Base-by-base conservation (phyloP, 2,113 vertebrate species). In the Symphodus melops region DNA sequence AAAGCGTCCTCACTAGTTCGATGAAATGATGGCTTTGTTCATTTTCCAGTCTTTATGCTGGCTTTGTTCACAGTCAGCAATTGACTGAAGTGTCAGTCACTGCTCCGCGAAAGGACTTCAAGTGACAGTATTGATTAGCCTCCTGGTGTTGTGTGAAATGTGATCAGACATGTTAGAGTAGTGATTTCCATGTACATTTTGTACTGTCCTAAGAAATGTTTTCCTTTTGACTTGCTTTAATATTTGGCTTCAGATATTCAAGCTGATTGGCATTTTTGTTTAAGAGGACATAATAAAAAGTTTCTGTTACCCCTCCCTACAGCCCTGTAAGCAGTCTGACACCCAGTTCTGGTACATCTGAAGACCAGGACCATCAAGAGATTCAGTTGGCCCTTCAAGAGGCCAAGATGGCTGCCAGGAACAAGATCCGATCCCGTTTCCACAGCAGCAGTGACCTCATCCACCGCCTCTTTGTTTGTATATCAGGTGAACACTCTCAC, bases 381-480 rank as follows among this genome's bases (percentile, higher is more conserved):
- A 92, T 94, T 82, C 95, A 95, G 84, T 84, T 94, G 1, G 93
- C 94, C 44, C 77, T 95, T 49, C 95, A 95, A 39, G 91, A 93
- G 44, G 94, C 93, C 77, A 96, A 94, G 85, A 82, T 92, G 83
- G 95, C 95, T 16, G 92, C 95, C 3, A 92, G 96, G 86, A 97
- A 97, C 86, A 97, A 96, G 94, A 97, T 99, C 90, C 94, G 98
- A 44, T 96, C 98, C 5, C 94, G 97, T 59, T 99, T 99, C 90
- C 97, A 97, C 51, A 94, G 97, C 94, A 99, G 97, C 85, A 97
- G 95, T 9, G 98, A 99, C 92, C 96, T 99, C 60, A 97, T 98
- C 90, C 98, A 99, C 81, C 96, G 97, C 44, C 96, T 99, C 51
- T 99, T 99, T 84, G 97, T 99, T 91, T 99, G 98, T 88, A 99